phyloP scores from a whole-genome alignment of 2,888 invertebrate genomes.

The Yponomeuta cagnagella region DNA sequence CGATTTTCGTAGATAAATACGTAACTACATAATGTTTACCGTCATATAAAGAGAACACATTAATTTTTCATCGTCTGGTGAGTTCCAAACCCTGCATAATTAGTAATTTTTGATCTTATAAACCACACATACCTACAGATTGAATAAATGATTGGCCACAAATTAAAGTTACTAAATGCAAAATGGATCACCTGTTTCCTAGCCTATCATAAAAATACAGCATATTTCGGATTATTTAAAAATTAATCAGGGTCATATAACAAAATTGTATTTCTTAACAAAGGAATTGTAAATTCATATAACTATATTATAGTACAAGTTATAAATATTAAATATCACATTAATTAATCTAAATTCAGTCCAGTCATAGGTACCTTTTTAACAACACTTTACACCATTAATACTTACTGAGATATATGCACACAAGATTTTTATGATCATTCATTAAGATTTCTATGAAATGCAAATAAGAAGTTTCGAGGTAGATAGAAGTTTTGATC shows the following conservation, averaged over 20 bases:
- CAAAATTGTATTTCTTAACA: not conserved
- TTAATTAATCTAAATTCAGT: conserved; percentile 65
- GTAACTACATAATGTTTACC: not conserved
- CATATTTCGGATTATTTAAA: not conserved
- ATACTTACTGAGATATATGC: conserved; percentile 11
- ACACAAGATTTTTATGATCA: not conserved
- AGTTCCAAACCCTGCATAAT: not conserved
- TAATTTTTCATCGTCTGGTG: not conserved
- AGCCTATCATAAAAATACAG: not conserved
- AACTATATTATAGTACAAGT: conserved; percentile 55
- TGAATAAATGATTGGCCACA: not conserved
- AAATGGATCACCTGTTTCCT: not conserved
- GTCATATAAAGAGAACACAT: not conserved
- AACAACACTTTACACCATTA: conserved; percentile 29
- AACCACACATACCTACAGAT: not conserved
- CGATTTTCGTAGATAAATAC: not conserved
- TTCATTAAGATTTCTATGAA: conserved; percentile 5
- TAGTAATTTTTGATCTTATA: not conserved
- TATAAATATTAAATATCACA: conserved; percentile 74
- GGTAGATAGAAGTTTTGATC: conserved; percentile 12
- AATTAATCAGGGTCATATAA: not conserved
- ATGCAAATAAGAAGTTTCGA: conserved; percentile 7
- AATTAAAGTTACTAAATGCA: conserved; percentile 1
- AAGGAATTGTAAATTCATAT: conserved; percentile 40
- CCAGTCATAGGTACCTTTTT: conserved; percentile 52